A percentile compares a stretch with the other conserved stretches of the same genome.
Evolutionary conservation across 2,888 invertebrate genomes (phyloP).

Genomic region (Entomobrya proxima): DNA sequence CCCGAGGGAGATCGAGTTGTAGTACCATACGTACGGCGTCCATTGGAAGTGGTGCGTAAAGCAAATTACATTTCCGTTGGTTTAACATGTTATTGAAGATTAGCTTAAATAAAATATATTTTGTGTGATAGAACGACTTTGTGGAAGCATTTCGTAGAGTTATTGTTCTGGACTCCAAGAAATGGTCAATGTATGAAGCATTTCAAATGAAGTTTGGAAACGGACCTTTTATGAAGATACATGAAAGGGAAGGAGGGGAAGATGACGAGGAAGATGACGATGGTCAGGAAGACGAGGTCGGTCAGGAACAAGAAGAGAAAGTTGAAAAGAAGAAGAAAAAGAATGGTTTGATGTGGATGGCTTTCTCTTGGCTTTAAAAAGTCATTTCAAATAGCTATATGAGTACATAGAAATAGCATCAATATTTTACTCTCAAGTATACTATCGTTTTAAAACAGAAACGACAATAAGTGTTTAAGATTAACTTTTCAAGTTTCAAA

Average conservation of each 20-base stretch:
- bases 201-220: neutral
- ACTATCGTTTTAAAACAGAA: too few relatives aligned
- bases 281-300: too few relatives aligned
- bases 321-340: neutral
- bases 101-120: too few relatives aligned
- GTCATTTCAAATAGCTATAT: too few relatives aligned
- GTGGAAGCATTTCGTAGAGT: neutral
- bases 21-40: neutral
- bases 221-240: neutral
- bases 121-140: neutral
- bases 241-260: slow-evolving; percentile 22
- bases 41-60: neutral
- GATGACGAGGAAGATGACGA: neutral
- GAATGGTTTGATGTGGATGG: neutral
- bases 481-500: too few relatives aligned
- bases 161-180: neutral
- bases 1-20: too few relatives aligned
- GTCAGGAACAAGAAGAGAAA: too few relatives aligned
- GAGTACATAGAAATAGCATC: too few relatives aligned
- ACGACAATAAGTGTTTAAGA: too few relatives aligned
- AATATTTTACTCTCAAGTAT: too few relatives aligned
- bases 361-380: neutral
- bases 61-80: neutral
- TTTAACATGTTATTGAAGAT: too few relatives aligned
- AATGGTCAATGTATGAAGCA: neutral